These are phyloP conservation scores for Australoheros scitulus DNA, from an alignment of 2,113 vertebrate genomes.

Conservation along the genomic window DNA sequence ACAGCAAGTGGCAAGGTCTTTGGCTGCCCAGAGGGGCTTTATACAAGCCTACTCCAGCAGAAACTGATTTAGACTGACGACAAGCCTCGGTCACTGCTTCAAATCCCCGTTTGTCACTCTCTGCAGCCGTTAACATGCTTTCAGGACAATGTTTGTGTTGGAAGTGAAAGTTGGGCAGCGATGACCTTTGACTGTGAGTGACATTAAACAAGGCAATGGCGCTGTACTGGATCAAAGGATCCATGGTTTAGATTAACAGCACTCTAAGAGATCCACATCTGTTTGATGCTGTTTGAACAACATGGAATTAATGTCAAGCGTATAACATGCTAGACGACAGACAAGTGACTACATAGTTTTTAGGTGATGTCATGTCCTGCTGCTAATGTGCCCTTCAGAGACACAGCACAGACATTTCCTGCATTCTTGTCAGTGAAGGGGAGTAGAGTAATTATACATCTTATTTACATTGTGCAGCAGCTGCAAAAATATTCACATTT, in stretches of 20 bases:
- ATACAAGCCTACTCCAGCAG: background rate
- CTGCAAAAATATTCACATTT: background rate
- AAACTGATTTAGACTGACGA: background rate
- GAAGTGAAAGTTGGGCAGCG: slow-evolving; percentile 18
- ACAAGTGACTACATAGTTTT: slow-evolving; percentile 9
- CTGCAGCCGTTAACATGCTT: slow-evolving; percentile 21
- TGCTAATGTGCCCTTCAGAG: slow-evolving; percentile 29
- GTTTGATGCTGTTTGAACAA: slow-evolving; percentile 25
- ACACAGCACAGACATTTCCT: slow-evolving; percentile 12
- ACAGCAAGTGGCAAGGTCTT: background rate
- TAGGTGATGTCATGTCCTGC: slow-evolving; percentile 37
- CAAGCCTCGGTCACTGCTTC: background rate
- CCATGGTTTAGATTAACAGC: slow-evolving; percentile 49
- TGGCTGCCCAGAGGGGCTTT: background rate
- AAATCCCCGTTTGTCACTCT: slow-evolving; percentile 19
- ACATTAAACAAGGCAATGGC: slow-evolving; percentile 23
- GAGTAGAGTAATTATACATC: background rate
- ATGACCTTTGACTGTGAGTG: slow-evolving; percentile 31
- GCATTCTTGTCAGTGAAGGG: slow-evolving; percentile 16
- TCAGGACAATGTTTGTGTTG: slow-evolving; percentile 12
- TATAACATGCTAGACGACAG: slow-evolving; percentile 23
- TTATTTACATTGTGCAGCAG: background rate
- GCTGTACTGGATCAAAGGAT: slow-evolving; percentile 28
- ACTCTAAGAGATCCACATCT: slow-evolving; percentile 41
- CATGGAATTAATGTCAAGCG: slow-evolving; percentile 22